Evolutionary conservation across 2,113 vertebrate species (phyloP).

Genomic region (Zosterops hypoxanthus): DNA sequence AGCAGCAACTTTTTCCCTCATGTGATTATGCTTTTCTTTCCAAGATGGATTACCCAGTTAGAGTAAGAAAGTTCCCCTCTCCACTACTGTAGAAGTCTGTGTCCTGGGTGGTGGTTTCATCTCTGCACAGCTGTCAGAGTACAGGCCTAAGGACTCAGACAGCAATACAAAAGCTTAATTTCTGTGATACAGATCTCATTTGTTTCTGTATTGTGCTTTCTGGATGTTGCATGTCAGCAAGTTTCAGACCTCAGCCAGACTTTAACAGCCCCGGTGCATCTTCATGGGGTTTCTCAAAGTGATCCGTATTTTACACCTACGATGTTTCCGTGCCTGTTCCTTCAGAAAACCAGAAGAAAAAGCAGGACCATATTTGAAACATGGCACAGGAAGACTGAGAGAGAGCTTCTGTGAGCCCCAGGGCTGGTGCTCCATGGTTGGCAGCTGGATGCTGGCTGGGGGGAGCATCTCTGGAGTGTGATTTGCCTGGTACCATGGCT

Average conservation of each 20-base stretch:
- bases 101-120: neutral
- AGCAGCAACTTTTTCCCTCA: neutral
- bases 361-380: neutral
- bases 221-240: neutral
- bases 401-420: neutral
- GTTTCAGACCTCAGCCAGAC: neutral
- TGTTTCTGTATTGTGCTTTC: neutral
- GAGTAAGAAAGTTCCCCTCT: neutral
- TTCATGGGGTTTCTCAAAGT: neutral
- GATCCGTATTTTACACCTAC: neutral
- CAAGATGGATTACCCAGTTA: neutral
- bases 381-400: accelerated
- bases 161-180: neutral
- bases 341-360: neutral
- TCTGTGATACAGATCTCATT: neutral
- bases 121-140: neutral
- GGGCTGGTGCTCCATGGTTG: accelerated
- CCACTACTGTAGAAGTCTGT: neutral
- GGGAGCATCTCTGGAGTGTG: neutral
- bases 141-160: neutral
- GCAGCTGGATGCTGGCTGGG: neutral
- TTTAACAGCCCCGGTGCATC: neutral
- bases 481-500: neutral
- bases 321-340: neutral
- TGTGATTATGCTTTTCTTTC: neutral